Percentiles rank a stretch among this genome's conserved stretches.
phyloP scores from a whole-genome alignment of 2,888 invertebrate genomes.

The Flexamia atlantica region DNA sequence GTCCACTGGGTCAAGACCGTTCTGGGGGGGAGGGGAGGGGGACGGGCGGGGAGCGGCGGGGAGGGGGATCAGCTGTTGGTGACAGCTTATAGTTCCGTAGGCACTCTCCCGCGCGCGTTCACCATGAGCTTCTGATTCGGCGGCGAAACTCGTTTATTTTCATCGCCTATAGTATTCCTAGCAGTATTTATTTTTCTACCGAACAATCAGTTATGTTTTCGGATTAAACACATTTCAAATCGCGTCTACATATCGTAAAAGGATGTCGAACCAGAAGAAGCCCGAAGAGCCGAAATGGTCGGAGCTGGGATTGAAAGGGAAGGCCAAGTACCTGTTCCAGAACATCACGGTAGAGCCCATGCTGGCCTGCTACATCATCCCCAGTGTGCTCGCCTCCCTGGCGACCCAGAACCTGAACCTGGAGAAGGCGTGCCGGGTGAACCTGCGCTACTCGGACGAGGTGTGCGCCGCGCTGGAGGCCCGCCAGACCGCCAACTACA shows the following conservation, averaged over 20 bases:
- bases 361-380: constrained; percentile 84
- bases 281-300: constrained; percentile 61
- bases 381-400: constrained; percentile 81
- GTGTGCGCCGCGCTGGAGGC: constrained; percentile 87
- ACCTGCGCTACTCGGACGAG: constrained; percentile 83
- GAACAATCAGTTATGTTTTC: not conserved
- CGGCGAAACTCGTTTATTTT: not conserved
- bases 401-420: constrained; percentile 92
- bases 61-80: not conserved
- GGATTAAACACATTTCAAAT: not conserved
- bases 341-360: constrained; percentile 88
- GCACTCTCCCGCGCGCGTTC: constrained; percentile 18
- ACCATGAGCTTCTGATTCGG: not conserved
- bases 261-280: constrained; percentile 55
- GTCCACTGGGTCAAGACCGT: not conserved
- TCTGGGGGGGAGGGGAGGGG: not conserved
- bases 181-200: not conserved
- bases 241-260: not conserved
- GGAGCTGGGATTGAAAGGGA: constrained; percentile 78
- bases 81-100: constrained; percentile 26
- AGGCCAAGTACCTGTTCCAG: constrained; percentile 78
- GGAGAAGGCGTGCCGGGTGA: constrained; percentile 92
- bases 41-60: not conserved
- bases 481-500: constrained; percentile 83
- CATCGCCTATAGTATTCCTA: not conserved